These are phyloP conservation scores for Leucophora obtusa DNA, from an alignment of 2,888 invertebrate genomes.

Conservation along the genomic window DNA sequence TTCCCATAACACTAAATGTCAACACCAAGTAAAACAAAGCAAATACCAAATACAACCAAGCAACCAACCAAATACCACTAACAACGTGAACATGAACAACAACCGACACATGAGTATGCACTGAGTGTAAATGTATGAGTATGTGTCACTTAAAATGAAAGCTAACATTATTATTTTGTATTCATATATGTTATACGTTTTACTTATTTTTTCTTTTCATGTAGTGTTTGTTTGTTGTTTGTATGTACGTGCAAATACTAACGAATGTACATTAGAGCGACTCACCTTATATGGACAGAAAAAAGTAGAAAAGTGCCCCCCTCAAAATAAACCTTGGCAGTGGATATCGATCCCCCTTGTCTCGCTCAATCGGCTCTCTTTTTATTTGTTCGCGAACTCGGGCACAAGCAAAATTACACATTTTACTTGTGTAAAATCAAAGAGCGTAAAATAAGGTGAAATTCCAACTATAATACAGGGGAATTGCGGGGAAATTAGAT, in stretches of 20 bases:
- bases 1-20: constrained; percentile 55
- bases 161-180: constrained; percentile 58
- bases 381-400: no score
- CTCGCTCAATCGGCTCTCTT: no score
- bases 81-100: constrained; percentile 21
- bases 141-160: constrained; percentile 54
- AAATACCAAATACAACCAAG: constrained; percentile 33
- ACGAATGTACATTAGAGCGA: constrained; percentile 14
- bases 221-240: no score
- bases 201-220: neutral
- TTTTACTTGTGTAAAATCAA: no score
- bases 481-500: no score
- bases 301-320: no score
- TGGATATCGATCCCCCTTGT: no score
- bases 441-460: no score
- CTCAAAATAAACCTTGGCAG: no score
- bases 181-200: constrained; percentile 33
- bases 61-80: constrained; percentile 11
- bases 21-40: constrained; percentile 43
- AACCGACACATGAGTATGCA: neutral
- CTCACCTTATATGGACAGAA: no score
- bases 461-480: no score
- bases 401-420: no score
- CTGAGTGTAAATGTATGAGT: constrained; percentile 25
- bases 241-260: constrained; percentile 11